Evolutionary conservation across 1,140 invertebrate genomes (phyloP).

Genomic region (Heliconius congener): DNA sequence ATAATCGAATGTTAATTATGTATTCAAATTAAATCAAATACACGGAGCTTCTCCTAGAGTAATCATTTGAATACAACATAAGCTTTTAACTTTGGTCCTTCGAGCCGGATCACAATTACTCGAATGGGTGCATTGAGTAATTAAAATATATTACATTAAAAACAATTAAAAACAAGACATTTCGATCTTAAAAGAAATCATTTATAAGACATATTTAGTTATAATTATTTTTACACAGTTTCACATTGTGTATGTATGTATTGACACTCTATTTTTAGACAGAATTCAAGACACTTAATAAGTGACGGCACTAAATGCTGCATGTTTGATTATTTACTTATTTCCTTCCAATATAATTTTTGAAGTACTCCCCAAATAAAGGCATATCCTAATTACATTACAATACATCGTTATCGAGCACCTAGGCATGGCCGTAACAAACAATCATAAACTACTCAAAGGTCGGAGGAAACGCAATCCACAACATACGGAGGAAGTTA

Average conservation of each 20-base stretch:
- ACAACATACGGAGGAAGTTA: conserved; percentile 28
- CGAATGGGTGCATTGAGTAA: neutral
- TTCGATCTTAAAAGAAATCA: too few species aligned
- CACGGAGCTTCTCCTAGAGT: neutral
- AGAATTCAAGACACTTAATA: too few species aligned
- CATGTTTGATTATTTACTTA: too few species aligned
- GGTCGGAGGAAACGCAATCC: conserved; percentile 25
- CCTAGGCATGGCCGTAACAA: neutral
- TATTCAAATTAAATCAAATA: conserved; percentile 17
- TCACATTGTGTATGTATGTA: too few species aligned
- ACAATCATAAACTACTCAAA: conserved; percentile 1
- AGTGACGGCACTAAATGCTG: too few species aligned
- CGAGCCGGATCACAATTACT: conserved; percentile 22
- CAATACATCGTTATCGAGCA: neutral
- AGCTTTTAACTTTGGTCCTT: conserved; percentile 20
- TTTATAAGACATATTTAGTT: too few species aligned
- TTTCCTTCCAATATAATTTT: too few species aligned
- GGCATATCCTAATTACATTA: too few species aligned
- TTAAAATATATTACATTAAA: neutral
- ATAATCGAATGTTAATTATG: neutral
- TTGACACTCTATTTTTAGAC: too few species aligned
- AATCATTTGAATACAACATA: conserved; percentile 21
- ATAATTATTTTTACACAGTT: too few species aligned
- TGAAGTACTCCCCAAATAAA: too few species aligned
- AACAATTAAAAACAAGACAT: neutral